Conservation (phyloP, 2,888 invertebrate genomes). For the Rhodophaea formosa region DNA sequence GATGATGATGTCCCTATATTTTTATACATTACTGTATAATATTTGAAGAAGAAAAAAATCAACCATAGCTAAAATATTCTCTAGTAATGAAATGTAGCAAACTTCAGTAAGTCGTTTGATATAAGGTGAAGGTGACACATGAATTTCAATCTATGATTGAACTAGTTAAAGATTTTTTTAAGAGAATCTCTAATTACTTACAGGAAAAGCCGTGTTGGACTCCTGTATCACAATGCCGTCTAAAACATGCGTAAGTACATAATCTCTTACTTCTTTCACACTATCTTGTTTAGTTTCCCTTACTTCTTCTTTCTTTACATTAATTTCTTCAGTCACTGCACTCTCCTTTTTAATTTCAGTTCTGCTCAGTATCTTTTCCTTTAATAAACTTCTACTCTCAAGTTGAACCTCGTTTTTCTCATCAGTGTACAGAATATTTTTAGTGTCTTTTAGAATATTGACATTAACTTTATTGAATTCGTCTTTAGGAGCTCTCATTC, state of each 20-base stretch:
- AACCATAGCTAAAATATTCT: too few species aligned
- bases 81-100: too few species aligned
- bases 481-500: conserved; percentile 58
- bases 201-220: conserved; percentile 70
- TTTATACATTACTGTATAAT: too few species aligned
- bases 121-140: too few species aligned
- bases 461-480: conserved; percentile 27
- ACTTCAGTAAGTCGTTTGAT: too few species aligned
- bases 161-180: not conserved
- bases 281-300: not conserved
- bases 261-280: conserved; percentile 39
- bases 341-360: conserved; percentile 20
- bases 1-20: too few species aligned
- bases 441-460: conserved; percentile 22
- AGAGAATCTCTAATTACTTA: conserved; percentile 43
- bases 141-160: not conserved
- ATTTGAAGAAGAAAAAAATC: too few species aligned
- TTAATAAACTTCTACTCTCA: conserved; percentile 14
- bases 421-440: conserved; percentile 20
- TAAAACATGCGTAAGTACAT: conserved; percentile 63
- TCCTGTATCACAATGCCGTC: conserved; percentile 75
- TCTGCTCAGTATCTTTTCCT: conserved; percentile 19
- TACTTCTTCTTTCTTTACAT: conserved; percentile 19
- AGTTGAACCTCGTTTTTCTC: conserved; percentile 14
- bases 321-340: conserved; percentile 24